Percentiles rank a stretch among this genome's conserved stretches.
Conservation (phyloP, 2,113 vertebrate species). For the Microcebus lehilahytsara region DNA sequence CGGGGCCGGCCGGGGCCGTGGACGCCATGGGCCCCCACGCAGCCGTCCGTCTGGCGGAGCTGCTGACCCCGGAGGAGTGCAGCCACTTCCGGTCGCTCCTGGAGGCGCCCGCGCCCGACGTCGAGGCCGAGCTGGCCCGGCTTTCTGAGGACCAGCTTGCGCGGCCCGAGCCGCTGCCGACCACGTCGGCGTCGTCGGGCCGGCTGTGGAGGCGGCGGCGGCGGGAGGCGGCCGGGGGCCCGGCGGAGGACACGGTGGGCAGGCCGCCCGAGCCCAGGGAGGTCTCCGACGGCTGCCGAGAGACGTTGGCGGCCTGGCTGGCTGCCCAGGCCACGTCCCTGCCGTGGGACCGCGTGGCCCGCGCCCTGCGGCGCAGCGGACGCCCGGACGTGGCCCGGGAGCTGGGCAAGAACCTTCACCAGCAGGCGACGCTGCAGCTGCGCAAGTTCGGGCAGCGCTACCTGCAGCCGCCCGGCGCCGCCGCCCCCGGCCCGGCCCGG, state of each 20-base stretch:
- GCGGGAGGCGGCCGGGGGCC: neutral
- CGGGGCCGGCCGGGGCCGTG: neutral
- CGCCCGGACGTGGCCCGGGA: conserved; percentile 81
- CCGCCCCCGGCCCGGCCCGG: rapidly evolving
- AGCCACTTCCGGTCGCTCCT: conserved; percentile 61
- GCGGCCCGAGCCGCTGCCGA: neutral
- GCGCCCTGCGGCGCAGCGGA: conserved; percentile 70
- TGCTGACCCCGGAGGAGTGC: conserved; percentile 81
- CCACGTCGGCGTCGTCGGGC: neutral
- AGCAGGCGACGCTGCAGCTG: conserved; percentile 82
- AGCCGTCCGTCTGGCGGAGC: conserved; percentile 77
- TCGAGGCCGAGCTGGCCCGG: conserved; percentile 49
- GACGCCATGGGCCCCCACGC: conserved; percentile 80
- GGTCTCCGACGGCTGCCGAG: conserved; percentile 57
- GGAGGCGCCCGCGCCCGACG: neutral
- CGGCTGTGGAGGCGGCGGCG: neutral
- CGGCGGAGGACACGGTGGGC: neutral
- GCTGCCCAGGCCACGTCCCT: neutral
- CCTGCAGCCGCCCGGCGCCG: rapidly evolving
- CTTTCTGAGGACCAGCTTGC: conserved; percentile 38
- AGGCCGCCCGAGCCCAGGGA: neutral
- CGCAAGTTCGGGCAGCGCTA: conserved; percentile 65
- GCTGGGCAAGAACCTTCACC: conserved; percentile 84
- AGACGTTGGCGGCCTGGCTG: conserved; percentile 75
- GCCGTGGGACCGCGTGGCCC: conserved; percentile 81